Evolutionary conservation across 1,140 invertebrate species (phyloP).

Genomic region (Hesperophylax magnus): DNA sequence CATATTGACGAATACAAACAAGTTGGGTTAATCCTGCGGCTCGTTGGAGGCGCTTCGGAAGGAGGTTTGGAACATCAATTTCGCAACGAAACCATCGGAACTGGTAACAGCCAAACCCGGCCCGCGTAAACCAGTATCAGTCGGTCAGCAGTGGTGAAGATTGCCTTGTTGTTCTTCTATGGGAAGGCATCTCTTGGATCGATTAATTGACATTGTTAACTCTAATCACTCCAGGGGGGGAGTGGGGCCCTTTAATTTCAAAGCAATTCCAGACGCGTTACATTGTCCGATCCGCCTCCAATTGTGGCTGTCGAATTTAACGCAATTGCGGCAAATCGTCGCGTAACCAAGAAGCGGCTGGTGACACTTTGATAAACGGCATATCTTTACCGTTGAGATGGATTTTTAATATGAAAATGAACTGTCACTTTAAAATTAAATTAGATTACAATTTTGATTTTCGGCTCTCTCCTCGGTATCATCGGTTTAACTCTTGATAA

Average conservation of each 20-base stretch:
- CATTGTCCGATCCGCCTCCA: not conserved
- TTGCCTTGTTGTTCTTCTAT: slow-evolving; percentile 42
- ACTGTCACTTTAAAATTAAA: too few species aligned
- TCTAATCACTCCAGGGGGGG: not conserved
- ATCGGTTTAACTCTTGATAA: too few species aligned
- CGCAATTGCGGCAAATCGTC: not conserved
- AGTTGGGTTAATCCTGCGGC: not conserved
- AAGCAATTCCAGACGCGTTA: not conserved
- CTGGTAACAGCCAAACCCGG: slow-evolving; percentile 47
- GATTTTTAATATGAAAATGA: too few species aligned
- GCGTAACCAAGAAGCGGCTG: not conserved
- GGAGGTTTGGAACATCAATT: slow-evolving; percentile 14
- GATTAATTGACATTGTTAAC: slow-evolving; percentile 42
- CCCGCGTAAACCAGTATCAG: slow-evolving; percentile 47
- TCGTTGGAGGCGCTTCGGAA: not conserved
- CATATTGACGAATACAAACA: too few species aligned
- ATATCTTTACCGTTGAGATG: not conserved
- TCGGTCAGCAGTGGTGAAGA: slow-evolving; percentile 22
- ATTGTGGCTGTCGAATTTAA: not conserved
- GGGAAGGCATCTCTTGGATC: slow-evolving; percentile 13
- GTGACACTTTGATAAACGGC: not conserved
- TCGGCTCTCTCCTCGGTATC: too few species aligned
- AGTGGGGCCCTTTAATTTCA: slow-evolving; percentile 23
- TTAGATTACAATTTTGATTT: too few species aligned
- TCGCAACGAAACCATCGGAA: slow-evolving; percentile 22